Conservation (phyloP, 1,140 invertebrate species). For the Pomacea maculata region DNA sequence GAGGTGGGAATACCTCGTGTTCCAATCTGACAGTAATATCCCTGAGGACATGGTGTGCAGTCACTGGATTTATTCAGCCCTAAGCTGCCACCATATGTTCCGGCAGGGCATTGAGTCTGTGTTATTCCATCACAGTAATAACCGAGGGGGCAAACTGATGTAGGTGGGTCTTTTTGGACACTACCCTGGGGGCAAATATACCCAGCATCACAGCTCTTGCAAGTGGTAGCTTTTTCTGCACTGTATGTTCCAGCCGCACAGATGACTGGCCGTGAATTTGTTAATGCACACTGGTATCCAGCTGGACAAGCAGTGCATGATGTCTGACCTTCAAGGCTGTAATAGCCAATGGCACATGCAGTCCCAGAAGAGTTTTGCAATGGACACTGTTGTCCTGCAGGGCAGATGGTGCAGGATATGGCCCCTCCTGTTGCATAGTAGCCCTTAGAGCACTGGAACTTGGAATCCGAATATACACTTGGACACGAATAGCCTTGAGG, state of each 20-base stretch:
- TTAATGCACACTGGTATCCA: constrained; percentile 50
- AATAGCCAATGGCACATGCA: constrained; percentile 49
- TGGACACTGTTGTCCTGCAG: constrained; percentile 56
- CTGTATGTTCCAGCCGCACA: constrained; percentile 55
- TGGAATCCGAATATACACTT: constrained; percentile 41
- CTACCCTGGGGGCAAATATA: constrained; percentile 58
- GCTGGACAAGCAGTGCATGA: constrained; percentile 54
- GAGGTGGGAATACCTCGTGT: constrained; percentile 47
- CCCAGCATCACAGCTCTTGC: constrained; percentile 49
- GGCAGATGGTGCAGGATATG: constrained; percentile 51
- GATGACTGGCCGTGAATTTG: constrained; percentile 37
- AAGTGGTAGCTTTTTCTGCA: constrained; percentile 33
- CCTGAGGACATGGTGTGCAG: constrained; percentile 52
- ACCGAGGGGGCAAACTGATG: constrained; percentile 49
- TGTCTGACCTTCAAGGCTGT: constrained; percentile 52
- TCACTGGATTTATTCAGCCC: constrained; percentile 40
- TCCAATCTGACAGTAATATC: constrained; percentile 57
- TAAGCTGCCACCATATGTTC: constrained; percentile 51
- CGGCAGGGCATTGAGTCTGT: constrained; percentile 42
- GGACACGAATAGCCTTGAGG: constrained; percentile 59
- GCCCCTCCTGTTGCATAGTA: constrained; percentile 48
- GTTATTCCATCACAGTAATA: constrained; percentile 57
- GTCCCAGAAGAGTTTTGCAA: constrained; percentile 38
- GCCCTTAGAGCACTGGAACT: constrained; percentile 46
- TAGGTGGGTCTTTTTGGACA: constrained; percentile 41